Conservation (phyloP, 2,113 vertebrate genomes). For the Pelecanoides urinatrix region DNA sequence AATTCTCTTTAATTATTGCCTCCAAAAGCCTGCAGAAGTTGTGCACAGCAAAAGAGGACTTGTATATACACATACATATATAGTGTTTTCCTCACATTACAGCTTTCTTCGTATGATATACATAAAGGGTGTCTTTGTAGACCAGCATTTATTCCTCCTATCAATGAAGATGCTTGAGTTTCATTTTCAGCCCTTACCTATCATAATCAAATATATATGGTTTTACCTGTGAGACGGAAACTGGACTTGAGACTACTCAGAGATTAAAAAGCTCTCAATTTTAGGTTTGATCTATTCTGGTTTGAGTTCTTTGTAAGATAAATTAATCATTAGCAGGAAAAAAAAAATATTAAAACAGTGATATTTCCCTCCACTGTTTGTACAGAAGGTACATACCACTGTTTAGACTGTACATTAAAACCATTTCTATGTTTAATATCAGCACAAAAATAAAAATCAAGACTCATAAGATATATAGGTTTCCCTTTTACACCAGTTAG, state of each 20-base stretch:
- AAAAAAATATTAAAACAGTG: not conserved
- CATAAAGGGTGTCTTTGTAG: not conserved
- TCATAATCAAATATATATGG: not conserved
- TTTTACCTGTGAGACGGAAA: not conserved
- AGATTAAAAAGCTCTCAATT: not conserved
- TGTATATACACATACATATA: rapidly evolving
- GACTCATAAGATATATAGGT: not conserved
- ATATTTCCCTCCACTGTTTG: not conserved
- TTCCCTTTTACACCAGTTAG: not conserved
- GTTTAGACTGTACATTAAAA: not conserved
- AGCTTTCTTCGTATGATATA: not conserved
- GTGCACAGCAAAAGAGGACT: not conserved
- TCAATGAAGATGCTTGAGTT: not conserved
- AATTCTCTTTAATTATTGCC: not conserved
- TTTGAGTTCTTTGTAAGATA: not conserved
- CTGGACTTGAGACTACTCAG: not conserved
- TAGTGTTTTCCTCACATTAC: not conserved
- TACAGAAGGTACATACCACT: not conserved
- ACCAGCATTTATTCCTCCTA: not conserved
- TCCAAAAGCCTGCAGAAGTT: not conserved
- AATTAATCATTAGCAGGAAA: not conserved
- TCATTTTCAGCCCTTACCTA: not conserved
- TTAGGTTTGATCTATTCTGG: not conserved
- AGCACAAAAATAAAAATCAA: not conserved
- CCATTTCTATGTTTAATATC: not conserved